These are phyloP conservation scores for Lepidochitona cinerea DNA, from an alignment of 2,888 invertebrate genomes.

Conservation along the genomic window DNA sequence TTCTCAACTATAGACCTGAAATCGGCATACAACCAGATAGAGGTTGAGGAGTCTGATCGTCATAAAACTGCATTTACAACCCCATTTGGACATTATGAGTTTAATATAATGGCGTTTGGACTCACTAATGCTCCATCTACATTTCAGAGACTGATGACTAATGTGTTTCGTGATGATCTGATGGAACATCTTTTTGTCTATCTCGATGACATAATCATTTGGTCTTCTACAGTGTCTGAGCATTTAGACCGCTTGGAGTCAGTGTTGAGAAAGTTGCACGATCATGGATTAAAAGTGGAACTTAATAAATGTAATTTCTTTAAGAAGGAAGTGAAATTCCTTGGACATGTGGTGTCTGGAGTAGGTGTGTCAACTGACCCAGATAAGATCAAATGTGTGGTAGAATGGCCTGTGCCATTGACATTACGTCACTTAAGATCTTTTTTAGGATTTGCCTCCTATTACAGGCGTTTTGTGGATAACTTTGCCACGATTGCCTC, in stretches of 20 bases:
- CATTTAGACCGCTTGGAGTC: slow-evolving; percentile 22
- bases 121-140: slow-evolving; percentile 12
- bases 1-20: slow-evolving; percentile 28
- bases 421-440: slow-evolving; percentile 19
- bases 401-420: slow-evolving; percentile 21
- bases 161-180: slow-evolving; percentile 15
- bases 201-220: slow-evolving; percentile 20
- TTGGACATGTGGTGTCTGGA: slow-evolving; percentile 31
- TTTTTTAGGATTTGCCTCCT: slow-evolving; percentile 25
- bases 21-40: slow-evolving; percentile 11
- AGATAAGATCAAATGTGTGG: slow-evolving; percentile 14
- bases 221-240: slow-evolving; percentile 18
- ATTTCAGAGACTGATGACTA: slow-evolving; percentile 25
- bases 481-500: slow-evolving; percentile 15
- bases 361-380: slow-evolving; percentile 15
- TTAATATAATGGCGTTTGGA: no score
- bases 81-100: slow-evolving; percentile 23
- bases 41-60: no score
- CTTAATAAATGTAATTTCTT: slow-evolving; percentile 28
- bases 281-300: slow-evolving; percentile 27
- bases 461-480: slow-evolving; percentile 27
- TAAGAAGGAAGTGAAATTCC: slow-evolving; percentile 20
- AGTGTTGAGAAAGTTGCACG: slow-evolving; percentile 16
- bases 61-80: slow-evolving; percentile 23
- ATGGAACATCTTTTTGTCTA: slow-evolving; percentile 18